Evolutionary conservation across 2,888 invertebrate genomes (phyloP), one percentile per base, ranked within the genome.

Genomic region (Lasius fuliginosus): DNA sequence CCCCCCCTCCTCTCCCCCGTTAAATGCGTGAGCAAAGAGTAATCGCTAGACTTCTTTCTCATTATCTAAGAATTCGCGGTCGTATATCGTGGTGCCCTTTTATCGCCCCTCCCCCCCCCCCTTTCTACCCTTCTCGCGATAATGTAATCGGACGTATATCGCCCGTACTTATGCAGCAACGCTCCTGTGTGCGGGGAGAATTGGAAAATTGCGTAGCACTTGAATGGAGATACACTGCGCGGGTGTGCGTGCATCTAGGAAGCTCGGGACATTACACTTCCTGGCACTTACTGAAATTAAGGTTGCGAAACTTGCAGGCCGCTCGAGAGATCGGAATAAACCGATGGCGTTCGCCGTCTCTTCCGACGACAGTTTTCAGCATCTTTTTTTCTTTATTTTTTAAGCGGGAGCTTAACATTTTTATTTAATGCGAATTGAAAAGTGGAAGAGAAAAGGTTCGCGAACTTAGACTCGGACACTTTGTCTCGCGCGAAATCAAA

Each of bases 211-310:
- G 69, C 82, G 58, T 74, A 84, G 65, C 65, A 49, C 73, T 53
- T 69, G 71, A 73, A 49, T 73, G 40, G 49, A 73, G 71, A 60
- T 65, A 62, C 36, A 36, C 46, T 58, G 49, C 23, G 23, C 23
- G 23, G 23, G 23, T 23, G 36, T 36, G 36, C 79, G 60, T 58
- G 79, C 82, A 65, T 56, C 85, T 85, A 83, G 76, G 83, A 85
- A 85, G 67, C 58, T 65, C 74, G 71, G 62, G 33, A 76, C 82
- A 65, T 68, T 86, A 73, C 77, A 83, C 87, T 87, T 89, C 82
- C 89, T 84, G 84, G 81, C 86, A 89, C 89, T 90, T 86, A 82
- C 60, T 46, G 85, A 74, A 86, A 88, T 90, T 90, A 85, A 85
- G 83, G 65, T 75, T 75, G 86, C 74, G 74, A 87, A 87, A 84